phyloP scores from a whole-genome alignment of 2,888 invertebrate species.

The Drosophila basisetae region DNA sequence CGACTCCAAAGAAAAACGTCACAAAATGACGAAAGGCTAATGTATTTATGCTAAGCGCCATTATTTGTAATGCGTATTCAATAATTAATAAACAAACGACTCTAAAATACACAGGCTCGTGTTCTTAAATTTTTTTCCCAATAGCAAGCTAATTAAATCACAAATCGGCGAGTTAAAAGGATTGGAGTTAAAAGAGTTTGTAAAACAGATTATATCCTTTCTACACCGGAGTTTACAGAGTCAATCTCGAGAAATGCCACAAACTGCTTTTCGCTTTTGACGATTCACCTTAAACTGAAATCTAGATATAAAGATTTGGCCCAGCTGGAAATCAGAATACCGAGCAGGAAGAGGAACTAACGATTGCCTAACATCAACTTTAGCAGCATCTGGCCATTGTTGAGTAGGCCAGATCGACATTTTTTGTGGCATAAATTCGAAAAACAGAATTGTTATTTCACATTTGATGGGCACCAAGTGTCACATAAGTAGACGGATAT shows the following conservation, averaged over 20 bases:
- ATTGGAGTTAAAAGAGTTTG: neutral
- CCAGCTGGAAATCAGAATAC: neutral
- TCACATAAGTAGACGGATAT: neutral
- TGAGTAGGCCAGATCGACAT: neutral
- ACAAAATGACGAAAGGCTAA: neutral
- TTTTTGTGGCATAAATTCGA: neutral
- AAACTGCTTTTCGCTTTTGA: neutral
- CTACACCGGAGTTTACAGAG: neutral
- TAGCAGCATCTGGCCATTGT: neutral
- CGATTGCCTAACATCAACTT: neutral
- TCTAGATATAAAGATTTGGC: neutral
- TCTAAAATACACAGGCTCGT: neutral
- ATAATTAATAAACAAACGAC: neutral
- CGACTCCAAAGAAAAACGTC: neutral
- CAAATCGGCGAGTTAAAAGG: neutral
- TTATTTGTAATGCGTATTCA: neutral
- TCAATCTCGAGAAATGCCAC: neutral
- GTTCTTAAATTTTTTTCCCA: neutral
- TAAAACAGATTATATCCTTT: neutral
- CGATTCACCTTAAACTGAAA: neutral
- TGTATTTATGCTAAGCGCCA: neutral
- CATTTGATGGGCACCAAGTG: neutral
- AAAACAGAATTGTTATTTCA: neutral
- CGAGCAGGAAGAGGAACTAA: neutral
- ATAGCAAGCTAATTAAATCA: neutral